phyloP scores from a whole-genome alignment of 2,888 invertebrate species.

The Scrobipalpa atriplicella region DNA sequence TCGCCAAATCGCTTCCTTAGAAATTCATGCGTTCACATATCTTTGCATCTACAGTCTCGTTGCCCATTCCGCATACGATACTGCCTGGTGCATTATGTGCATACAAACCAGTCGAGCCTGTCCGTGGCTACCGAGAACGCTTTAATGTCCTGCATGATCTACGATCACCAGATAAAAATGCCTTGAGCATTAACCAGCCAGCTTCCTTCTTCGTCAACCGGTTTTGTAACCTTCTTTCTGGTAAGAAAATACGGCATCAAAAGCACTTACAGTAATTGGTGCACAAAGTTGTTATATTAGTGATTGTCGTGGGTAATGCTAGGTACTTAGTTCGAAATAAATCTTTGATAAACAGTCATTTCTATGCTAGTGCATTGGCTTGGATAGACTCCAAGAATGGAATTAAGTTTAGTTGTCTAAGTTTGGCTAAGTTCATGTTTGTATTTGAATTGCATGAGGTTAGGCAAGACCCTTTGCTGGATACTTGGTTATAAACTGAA shows the following conservation, averaged over 20 bases:
- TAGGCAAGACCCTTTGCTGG: not conserved
- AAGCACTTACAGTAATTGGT: conserved; percentile 13
- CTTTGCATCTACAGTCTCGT: conserved; percentile 39
- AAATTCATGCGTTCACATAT: conserved; percentile 24
- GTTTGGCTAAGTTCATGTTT: conserved; percentile 19
- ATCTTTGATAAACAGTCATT: conserved; percentile 16
- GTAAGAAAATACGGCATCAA: not conserved
- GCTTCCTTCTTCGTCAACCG: conserved; percentile 8
- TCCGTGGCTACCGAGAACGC: conserved; percentile 63
- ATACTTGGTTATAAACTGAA: not conserved
- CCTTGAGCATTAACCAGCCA: not conserved
- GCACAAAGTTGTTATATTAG: conserved; percentile 32
- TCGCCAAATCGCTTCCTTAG: conserved; percentile 7
- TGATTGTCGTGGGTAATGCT: conserved; percentile 17
- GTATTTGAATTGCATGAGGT: conserved; percentile 20
- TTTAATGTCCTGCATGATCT: conserved; percentile 65
- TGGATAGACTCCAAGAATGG: conserved; percentile 23
- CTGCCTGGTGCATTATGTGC: conserved; percentile 42
- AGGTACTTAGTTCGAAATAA: conserved; percentile 11
- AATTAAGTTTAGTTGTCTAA: conserved; percentile 20
- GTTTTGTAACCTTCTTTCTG: not conserved
- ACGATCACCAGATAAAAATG: conserved; percentile 52
- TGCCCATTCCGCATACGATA: conserved; percentile 53
- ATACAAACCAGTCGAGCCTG: conserved; percentile 57
- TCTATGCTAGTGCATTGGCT: not conserved